phyloP scores from a whole-genome alignment of 2,797 vertebrate genomes.

The Cercopithecus mitis region DNA sequence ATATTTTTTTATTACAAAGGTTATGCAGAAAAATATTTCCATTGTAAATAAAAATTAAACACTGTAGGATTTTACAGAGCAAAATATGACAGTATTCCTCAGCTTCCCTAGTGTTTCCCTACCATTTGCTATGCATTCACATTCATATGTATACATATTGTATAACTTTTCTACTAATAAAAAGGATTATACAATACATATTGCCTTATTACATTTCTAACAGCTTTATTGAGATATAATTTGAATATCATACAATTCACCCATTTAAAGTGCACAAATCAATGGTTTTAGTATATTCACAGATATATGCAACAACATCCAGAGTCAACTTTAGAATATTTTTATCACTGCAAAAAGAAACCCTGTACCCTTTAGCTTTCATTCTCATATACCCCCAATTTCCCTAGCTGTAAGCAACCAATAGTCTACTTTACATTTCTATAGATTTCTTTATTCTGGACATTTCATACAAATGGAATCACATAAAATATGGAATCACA shows the following conservation, averaged over 20 bases:
- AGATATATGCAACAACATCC: background rate
- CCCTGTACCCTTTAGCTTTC: background rate
- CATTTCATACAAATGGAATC: background rate
- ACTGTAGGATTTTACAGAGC: background rate
- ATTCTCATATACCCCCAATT: background rate
- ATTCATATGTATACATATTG: background rate
- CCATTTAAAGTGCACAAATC: background rate
- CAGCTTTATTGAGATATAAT: background rate
- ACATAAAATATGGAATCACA: background rate
- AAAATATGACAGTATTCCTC: background rate
- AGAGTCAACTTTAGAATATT: background rate
- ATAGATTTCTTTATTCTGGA: background rate
- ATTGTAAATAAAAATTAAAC: slow-evolving; percentile 10
- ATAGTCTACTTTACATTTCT: background rate
- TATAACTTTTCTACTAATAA: background rate
- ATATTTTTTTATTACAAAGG: background rate
- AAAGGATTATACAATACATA: background rate
- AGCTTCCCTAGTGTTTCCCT: background rate
- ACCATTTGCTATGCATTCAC: background rate
- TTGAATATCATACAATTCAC: background rate
- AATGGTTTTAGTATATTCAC: background rate
- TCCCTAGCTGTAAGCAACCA: background rate
- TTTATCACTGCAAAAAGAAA: background rate
- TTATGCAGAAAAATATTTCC: slow-evolving; percentile 2
- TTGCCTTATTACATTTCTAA: background rate